These are phyloP conservation scores for Drosophila yooni DNA, from an alignment of 2,888 invertebrate genomes.

Conservation along the genomic window DNA sequence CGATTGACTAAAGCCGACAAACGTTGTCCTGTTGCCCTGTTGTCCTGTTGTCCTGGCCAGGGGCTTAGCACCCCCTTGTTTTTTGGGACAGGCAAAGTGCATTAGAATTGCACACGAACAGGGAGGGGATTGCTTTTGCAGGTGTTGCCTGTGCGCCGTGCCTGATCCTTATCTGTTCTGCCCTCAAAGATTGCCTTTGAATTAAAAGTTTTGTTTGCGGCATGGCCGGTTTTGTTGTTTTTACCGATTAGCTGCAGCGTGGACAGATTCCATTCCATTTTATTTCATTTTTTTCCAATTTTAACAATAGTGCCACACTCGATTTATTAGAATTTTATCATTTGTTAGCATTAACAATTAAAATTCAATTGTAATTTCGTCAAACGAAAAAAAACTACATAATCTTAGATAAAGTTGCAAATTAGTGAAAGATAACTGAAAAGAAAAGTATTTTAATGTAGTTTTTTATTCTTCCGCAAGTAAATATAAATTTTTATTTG, in stretches of 20 bases:
- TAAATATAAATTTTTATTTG: neutral
- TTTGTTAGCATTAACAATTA: conserved; percentile 28
- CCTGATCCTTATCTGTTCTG: conserved; percentile 43
- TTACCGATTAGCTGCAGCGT: conserved; percentile 57
- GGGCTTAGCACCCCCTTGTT: conserved; percentile 71
- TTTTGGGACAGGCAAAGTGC: conserved; percentile 72
- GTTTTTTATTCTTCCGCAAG: neutral
- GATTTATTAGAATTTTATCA: conserved; percentile 62
- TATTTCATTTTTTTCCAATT: neutral
- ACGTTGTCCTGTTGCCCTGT: conserved; percentile 34
- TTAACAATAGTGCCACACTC: conserved; percentile 27
- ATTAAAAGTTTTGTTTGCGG: conserved; percentile 70
- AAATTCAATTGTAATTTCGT: conserved; percentile 3
- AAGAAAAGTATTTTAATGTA: neutral
- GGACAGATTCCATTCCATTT: neutral
- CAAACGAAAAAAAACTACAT: neutral
- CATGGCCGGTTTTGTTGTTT: conserved; percentile 74
- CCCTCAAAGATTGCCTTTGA: conserved; percentile 49
- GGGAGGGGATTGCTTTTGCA: conserved; percentile 61
- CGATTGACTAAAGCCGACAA: conserved; percentile 79
- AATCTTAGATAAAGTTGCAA: neutral
- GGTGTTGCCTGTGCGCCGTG: conserved; percentile 66
- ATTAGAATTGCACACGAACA: conserved; percentile 51
- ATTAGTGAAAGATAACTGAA: neutral
- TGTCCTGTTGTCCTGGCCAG: conserved; percentile 45